Evolutionary conservation across 1,140 invertebrate genomes (phyloP), one percentile per base, ranked within the genome.

Genomic region (Dermatophagoides farinae): DNA sequence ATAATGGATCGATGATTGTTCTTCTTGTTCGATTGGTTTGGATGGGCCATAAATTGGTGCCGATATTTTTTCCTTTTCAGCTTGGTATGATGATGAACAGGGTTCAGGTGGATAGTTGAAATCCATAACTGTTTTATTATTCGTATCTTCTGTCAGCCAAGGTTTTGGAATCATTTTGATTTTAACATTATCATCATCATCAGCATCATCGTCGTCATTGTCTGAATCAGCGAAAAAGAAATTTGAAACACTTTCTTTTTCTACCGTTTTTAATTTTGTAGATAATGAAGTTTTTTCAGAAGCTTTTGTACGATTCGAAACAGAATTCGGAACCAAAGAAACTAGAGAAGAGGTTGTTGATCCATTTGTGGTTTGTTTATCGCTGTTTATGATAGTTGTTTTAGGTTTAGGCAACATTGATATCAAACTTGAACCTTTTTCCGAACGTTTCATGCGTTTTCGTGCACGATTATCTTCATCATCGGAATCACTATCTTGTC

Each of bases 381-480:
- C 11, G 12, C 10, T 2, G 12, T 5, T 50, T 50, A 12, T 50
- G 6, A 4, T 50, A 10, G 47, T 18, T 11, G 10, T 41, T 60
- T 61, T 61, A 38, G 60, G 60, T 43, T 41, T 40, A 9, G 60
- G 60, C 12, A 61, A 46, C 14, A 61, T 40, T 16, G 60, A 40
- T 37, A 46, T 40, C 12, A 61, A 46, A 12, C 60, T 16, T 20
- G 50, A 58, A 14, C 60, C 60, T n/a, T 40, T 40, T 11, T n/a
- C n/a, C 10, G 60, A 61, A 10, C 25, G 37, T 39, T 54, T 41
- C 10, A 52, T 11, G 1, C 50, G 22, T 61, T 51, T 60, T 20
- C 37, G 8, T 61, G n/a, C 14, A n/a, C 25, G 41, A 14, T 14
- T 12, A 39, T 61, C 60, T 52, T 61, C 60, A 9, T 61, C 60